A percentile compares a stretch with the other conserved stretches of the same genome.
Conservation (phyloP, 2,888 invertebrate genomes). For the Podotricha telesiphe region DNA sequence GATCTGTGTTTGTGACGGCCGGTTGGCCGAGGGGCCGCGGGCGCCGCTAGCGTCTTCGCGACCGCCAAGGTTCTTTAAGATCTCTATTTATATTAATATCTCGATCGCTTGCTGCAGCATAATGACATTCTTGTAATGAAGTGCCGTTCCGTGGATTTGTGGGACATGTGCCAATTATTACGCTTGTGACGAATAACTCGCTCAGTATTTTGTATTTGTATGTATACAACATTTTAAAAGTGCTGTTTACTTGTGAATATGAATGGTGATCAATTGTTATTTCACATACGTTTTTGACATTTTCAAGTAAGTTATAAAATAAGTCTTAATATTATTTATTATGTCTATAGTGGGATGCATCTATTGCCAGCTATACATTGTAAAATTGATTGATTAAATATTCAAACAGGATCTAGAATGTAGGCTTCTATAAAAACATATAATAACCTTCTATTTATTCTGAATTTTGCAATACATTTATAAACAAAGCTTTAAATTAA, state of each 20-base stretch:
- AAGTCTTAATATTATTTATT: constrained; percentile 21
- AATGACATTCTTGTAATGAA: constrained; percentile 82
- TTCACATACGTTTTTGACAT: constrained; percentile 31
- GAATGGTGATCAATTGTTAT: constrained; percentile 46
- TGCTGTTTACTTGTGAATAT: constrained; percentile 58
- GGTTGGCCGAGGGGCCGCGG: constrained; percentile 54
- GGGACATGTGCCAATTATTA: constrained; percentile 82
- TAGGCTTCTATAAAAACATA: constrained; percentile 18
- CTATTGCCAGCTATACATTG: constrained; percentile 19
- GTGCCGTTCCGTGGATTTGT: constrained; percentile 75
- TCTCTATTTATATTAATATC: constrained; percentile 81
- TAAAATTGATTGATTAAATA: constrained; percentile 34
- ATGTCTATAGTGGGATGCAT: constrained; percentile 21
- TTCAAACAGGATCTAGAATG: constrained; percentile 27
- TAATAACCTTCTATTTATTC: constrained; percentile 25
- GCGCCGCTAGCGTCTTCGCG: constrained; percentile 64
- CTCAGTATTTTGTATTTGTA: constrained; percentile 71
- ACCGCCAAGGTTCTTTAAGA: constrained; percentile 72
- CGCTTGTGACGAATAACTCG: constrained; percentile 70
- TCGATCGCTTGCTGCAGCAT: constrained; percentile 77
- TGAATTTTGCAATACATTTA: not conserved
- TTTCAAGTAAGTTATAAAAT: constrained; percentile 26
- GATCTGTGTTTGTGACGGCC: constrained; percentile 55
- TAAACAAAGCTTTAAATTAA: constrained; percentile 10
- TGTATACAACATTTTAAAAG: constrained; percentile 65